These are phyloP conservation scores for Galerucella pusilla DNA, from an alignment of 2,888 invertebrate genomes.

Conservation along the genomic window DNA sequence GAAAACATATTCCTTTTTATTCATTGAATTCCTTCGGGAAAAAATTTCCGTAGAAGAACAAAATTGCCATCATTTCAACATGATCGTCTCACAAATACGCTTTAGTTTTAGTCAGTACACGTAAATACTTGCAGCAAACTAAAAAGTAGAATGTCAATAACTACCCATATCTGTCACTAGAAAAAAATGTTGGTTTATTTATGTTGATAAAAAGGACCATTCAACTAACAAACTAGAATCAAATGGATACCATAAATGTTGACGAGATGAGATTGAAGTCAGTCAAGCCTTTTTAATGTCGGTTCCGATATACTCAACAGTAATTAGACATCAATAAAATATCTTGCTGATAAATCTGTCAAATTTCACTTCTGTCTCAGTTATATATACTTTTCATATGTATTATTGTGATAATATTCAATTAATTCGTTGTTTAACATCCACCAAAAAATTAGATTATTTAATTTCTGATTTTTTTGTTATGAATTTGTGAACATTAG, in stretches of 20 bases:
- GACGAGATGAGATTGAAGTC: constrained; percentile 33
- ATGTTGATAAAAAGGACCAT: constrained; percentile 34
- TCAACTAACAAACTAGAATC: constrained; percentile 32
- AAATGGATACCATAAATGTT: constrained; percentile 34
- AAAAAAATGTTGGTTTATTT: constrained; percentile 31
- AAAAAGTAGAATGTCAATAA: constrained; percentile 36
- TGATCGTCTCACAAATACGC: constrained; percentile 12
- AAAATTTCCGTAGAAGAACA: constrained; percentile 31
- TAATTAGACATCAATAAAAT: constrained; percentile 34
- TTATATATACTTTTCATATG: not conserved
- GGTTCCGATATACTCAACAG: constrained; percentile 26
- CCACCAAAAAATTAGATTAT: too few species aligned
- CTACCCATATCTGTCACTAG: constrained; percentile 33
- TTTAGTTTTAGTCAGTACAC: constrained; percentile 26
- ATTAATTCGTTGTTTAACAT: too few species aligned
- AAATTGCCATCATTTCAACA: constrained; percentile 30
- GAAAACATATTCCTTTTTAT: constrained; percentile 27
- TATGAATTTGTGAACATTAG: not conserved
- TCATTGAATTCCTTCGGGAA: constrained; percentile 24
- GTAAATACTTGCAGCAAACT: constrained; percentile 31
- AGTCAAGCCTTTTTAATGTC: constrained; percentile 26
- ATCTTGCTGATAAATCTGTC: constrained; percentile 25
- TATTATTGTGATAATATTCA: not conserved
- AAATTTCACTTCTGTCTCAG: not conserved
- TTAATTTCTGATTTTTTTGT: too few species aligned